Evolutionary conservation across 2,797 vertebrate species (phyloP).

Genomic region (Enteromius unitaeniatus): DNA sequence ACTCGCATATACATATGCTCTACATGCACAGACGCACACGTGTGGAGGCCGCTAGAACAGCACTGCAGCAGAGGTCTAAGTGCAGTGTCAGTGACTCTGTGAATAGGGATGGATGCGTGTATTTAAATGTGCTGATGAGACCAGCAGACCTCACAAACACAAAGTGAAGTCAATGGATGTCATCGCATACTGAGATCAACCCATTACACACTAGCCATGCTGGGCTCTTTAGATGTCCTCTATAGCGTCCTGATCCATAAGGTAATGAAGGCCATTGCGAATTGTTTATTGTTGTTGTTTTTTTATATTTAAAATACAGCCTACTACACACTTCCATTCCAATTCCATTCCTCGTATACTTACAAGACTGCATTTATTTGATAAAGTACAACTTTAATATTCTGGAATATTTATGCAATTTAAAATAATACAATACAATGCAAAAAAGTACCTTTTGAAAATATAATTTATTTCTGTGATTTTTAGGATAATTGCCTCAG

Average conservation of each 20-base stretch:
- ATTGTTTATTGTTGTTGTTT: background rate
- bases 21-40: constrained; percentile 14
- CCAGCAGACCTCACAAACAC: constrained; percentile 47
- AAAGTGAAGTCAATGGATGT: constrained; percentile 28
- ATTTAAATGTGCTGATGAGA: constrained; percentile 67
- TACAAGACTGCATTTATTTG: background rate
- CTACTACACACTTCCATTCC: too few species aligned
- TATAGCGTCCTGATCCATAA: constrained; percentile 79
- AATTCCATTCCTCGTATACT: background rate
- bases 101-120: constrained; percentile 69
- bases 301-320: too few species aligned
- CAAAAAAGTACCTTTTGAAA: too few species aligned
- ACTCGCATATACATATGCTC: background rate
- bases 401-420: background rate
- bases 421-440: background rate
- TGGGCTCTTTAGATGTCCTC: constrained; percentile 81
- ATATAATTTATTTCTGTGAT: background rate
- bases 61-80: constrained; percentile 54
- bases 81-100: constrained; percentile 70
- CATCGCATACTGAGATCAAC: constrained; percentile 41
- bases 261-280: constrained; percentile 63
- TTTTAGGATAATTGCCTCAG: background rate
- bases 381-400: background rate
- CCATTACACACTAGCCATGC: constrained; percentile 65
- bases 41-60: constrained; percentile 77